These are phyloP conservation scores for Nettapus auritus DNA, from an alignment of 2,113 vertebrate species.

Conservation along the genomic window DNA sequence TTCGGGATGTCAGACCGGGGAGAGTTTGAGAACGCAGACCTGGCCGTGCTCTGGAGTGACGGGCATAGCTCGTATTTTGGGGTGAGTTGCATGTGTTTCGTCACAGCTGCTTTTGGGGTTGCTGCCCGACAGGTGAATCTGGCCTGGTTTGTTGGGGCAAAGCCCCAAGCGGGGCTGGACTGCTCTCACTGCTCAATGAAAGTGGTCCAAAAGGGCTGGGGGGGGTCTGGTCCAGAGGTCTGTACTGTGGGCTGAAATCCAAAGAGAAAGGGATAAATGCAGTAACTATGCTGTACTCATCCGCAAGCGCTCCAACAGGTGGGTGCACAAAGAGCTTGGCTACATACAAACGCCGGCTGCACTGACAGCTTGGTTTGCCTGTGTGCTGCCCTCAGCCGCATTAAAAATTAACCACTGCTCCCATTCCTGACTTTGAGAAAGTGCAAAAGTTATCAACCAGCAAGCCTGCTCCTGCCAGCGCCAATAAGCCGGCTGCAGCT, in stretches of 20 bases:
- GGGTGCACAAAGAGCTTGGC: not conserved
- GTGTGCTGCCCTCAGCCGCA: not conserved
- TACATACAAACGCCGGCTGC: not conserved
- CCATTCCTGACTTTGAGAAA: not conserved
- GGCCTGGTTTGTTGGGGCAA: too few species aligned
- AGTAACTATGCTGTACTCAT: not conserved
- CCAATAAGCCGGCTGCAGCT: rapidly evolving
- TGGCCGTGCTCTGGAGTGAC: conserved; percentile 88
- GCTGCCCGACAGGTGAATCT: rapidly evolving
- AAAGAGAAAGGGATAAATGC: not conserved
- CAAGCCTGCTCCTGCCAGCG: not conserved
- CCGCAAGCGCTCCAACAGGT: not conserved
- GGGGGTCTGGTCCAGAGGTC: not conserved
- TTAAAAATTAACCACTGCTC: not conserved
- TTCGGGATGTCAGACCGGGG: conserved; percentile 94
- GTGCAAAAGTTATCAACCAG: not conserved
- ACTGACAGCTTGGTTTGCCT: not conserved
- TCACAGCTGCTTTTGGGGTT: not conserved
- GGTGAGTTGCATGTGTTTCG: conserved; percentile 67
- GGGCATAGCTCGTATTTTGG: conserved; percentile 86
- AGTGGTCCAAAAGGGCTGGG: rapidly evolving
- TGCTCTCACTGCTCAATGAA: rapidly evolving
- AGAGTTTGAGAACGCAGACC: conserved; percentile 85
- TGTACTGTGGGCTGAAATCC: rapidly evolving
- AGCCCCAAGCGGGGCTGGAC: rapidly evolving